Conservation (phyloP, 2,113 vertebrate genomes). For the Hemibagrus wyckioides region DNA sequence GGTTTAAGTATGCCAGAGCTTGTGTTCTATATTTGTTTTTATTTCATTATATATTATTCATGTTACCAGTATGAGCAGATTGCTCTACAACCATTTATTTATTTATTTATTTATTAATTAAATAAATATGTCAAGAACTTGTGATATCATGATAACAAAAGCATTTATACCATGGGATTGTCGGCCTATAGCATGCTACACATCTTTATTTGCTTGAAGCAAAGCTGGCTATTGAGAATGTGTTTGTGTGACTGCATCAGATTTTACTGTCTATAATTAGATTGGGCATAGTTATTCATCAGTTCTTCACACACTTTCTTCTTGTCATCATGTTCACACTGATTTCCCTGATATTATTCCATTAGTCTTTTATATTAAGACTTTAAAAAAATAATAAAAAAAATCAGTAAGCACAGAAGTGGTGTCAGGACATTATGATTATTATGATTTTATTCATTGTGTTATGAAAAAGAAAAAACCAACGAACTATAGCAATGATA, state of each 20-base stretch:
- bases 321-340: not conserved
- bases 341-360: not conserved
- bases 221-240: not conserved
- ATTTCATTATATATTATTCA: not conserved
- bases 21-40: not conserved
- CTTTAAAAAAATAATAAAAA: no score
- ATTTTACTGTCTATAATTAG: not conserved
- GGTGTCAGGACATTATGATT: not conserved
- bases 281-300: not conserved
- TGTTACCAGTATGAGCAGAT: not conserved
- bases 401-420: not conserved
- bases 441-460: not conserved
- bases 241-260: not conserved
- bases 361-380: not conserved
- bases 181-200: not conserved
- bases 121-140: not conserved
- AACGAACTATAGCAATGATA: not conserved
- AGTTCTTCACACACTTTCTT: not conserved
- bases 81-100: not conserved
- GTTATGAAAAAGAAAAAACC: not conserved
- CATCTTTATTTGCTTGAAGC: conserved; percentile 5
- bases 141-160: not conserved
- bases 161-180: not conserved
- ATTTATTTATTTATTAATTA: conserved; percentile 1
- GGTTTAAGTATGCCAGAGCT: not conserved